A percentile compares a stretch with the other conserved stretches of the same genome.
Evolutionary conservation across 2,113 vertebrate genomes (phyloP).

Genomic region (Cyprinodon brontotheroides): DNA sequence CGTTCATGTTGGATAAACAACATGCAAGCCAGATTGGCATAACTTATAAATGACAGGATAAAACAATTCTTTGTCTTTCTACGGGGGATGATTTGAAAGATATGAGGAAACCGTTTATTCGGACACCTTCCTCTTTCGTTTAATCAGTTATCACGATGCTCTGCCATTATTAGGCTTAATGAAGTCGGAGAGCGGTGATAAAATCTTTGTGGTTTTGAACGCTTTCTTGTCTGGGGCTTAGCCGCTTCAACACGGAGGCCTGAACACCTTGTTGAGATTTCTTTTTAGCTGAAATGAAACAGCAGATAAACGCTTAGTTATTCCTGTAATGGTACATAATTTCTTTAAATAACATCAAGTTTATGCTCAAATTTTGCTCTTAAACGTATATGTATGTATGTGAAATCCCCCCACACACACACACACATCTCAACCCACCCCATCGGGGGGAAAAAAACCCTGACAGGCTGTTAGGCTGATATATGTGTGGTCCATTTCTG

Average conservation of each 20-base stretch:
- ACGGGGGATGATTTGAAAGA: background rate
- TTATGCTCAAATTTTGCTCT: background rate
- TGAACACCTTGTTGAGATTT: too few relatives aligned
- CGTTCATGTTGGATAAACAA: background rate
- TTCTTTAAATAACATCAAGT: too few relatives aligned
- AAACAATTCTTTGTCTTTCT: background rate
- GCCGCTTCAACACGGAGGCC: too few relatives aligned
- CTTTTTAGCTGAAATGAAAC: background rate
- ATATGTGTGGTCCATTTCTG: background rate
- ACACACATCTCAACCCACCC: too few relatives aligned
- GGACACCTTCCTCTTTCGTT: slow-evolving; percentile 4
- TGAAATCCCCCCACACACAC: too few relatives aligned
- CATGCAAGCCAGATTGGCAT: background rate
- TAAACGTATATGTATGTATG: too few relatives aligned
- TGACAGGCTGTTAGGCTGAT: background rate
- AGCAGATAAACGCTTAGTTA: too few relatives aligned
- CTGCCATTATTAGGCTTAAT: too few relatives aligned
- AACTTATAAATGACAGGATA: background rate
- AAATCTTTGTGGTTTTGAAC: too few relatives aligned
- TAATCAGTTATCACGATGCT: background rate
- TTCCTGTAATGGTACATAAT: too few relatives aligned
- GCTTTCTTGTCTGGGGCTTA: too few relatives aligned
- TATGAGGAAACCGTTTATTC: background rate
- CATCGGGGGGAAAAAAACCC: background rate
- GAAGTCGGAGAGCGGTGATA: too few relatives aligned